Conservation (phyloP, 1,140 invertebrate genomes). For the Cataglyphis hispanica region DNA sequence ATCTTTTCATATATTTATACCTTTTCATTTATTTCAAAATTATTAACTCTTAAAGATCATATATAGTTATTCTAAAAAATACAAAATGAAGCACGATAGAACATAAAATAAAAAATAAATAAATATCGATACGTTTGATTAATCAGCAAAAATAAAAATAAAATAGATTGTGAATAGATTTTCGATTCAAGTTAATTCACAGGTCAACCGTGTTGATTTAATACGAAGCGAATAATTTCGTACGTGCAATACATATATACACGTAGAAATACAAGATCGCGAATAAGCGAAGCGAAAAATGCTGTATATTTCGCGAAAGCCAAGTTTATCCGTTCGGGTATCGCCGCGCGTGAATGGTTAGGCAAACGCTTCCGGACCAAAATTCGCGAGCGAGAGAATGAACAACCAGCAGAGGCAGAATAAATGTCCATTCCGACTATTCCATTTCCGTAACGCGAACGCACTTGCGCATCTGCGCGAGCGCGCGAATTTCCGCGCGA, state of each 20-base stretch:
- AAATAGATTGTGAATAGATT: too few relatives aligned
- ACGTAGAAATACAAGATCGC: not conserved
- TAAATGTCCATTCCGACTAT: constrained; percentile 16
- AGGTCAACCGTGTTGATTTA: too few relatives aligned
- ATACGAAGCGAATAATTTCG: not conserved
- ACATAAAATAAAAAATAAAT: too few relatives aligned
- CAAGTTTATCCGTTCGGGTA: not conserved
- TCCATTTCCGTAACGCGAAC: constrained; percentile 35
- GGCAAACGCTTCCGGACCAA: constrained; percentile 17
- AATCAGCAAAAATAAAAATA: too few relatives aligned
- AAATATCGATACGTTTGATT: too few relatives aligned
- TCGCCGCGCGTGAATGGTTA: not conserved
- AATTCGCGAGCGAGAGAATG: not conserved
- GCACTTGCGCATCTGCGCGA: not conserved
- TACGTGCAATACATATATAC: not conserved
- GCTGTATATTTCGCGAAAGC: not conserved
- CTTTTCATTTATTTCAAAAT: too few relatives aligned
- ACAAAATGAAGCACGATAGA: too few relatives aligned
- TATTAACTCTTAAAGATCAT: too few relatives aligned
- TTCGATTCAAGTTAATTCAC: too few relatives aligned
- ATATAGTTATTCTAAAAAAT: too few relatives aligned
- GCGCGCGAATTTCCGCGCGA: not conserved
- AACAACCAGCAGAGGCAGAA: not conserved
- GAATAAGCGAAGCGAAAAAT: not conserved
- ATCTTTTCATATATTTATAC: too few relatives aligned